Evolutionary conservation across 2,888 invertebrate genomes (phyloP), one percentile per base, ranked within the genome.

Genomic region (Diploptera punctata): DNA sequence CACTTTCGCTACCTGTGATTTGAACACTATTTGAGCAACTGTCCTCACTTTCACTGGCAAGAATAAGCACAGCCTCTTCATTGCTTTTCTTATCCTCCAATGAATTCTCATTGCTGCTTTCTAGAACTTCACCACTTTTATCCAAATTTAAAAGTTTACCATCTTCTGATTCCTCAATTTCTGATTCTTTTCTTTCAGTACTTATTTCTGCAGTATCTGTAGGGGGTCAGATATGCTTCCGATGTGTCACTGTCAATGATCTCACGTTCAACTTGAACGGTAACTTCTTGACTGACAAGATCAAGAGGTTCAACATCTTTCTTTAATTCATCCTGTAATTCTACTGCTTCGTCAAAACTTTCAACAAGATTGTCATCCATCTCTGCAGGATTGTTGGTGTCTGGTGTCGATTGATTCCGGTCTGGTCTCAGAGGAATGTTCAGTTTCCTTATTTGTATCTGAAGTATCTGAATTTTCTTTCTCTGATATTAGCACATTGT

Each of bases 191-290:
- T 78, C 67, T 78, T 77, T 52, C 72, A 76, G 47, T 65, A 29
- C 65, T 65, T n/a, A 33, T 65, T 52, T 74, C 73, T 13, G 67
- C 86, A 47, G 87, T 84, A 80, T 90, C 91, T 49, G 89, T 90
- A n/a, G 24, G 91, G 90, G 65, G 91, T 91, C 75, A 90, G 82
- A 79, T 91, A 91, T 73, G 89, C 84, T 79, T 91, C 91, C 62
- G 90, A 90, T 75, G 88, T 86, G 80, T 91, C 91, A 76, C 90
- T 91, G 67, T 90, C 86, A 74, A 88, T 86, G 47, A 88, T 85
- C 81, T 90, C 90, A 76, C 87, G 85, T 78, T 90, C 86, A 3
- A 80, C 86, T 21, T 74, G 70, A 49, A 75, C 73, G n/a, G 72
- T 73, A 19, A 75, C 65, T 31, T 75, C 75, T 9, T 65, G 47